Conservation (phyloP, 2,888 invertebrate genomes). For the Dioctria linearis region DNA sequence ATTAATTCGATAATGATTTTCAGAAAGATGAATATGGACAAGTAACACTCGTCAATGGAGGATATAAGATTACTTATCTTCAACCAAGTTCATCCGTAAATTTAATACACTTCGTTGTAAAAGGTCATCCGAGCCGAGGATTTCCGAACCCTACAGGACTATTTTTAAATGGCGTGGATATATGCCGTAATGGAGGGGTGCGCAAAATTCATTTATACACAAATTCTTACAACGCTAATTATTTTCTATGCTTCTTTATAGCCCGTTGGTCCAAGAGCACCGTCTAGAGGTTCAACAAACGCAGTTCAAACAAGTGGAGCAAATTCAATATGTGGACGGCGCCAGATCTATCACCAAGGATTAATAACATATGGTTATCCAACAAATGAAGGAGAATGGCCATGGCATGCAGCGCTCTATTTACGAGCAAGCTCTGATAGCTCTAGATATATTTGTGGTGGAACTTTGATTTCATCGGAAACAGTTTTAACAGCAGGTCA, state of each 20-base stretch:
- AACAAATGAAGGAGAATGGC: constrained; percentile 71
- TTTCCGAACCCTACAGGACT: constrained; percentile 54
- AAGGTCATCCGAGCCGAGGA: constrained; percentile 50
- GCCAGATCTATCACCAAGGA: constrained; percentile 55
- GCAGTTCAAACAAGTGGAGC: too few species aligned
- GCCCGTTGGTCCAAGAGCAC: too few species aligned
- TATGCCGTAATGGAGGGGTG: constrained; percentile 38
- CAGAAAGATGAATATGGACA: constrained; percentile 6
- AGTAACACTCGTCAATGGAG: constrained; percentile 9
- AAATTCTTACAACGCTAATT: too few species aligned
- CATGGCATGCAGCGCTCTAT: constrained; percentile 71
- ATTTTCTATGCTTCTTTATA: too few species aligned
- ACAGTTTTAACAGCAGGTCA: constrained; percentile 67
- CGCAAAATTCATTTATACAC: too few species aligned
- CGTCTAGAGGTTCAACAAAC: too few species aligned
- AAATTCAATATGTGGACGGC: constrained; percentile 46
- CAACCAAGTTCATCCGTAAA: constrained; percentile 23
- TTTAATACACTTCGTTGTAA: constrained; percentile 43
- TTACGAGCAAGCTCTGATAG: constrained; percentile 27
- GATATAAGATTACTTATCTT: constrained; percentile 49
- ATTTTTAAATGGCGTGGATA: constrained; percentile 52
- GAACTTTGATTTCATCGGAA: constrained; percentile 67
- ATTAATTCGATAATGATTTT: not conserved
- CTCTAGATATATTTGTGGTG: constrained; percentile 66
- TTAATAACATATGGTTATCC: constrained; percentile 67